These are phyloP conservation scores for Amphiprion percula DNA, from an alignment of 2,113 vertebrate genomes.

Conservation along the genomic window DNA sequence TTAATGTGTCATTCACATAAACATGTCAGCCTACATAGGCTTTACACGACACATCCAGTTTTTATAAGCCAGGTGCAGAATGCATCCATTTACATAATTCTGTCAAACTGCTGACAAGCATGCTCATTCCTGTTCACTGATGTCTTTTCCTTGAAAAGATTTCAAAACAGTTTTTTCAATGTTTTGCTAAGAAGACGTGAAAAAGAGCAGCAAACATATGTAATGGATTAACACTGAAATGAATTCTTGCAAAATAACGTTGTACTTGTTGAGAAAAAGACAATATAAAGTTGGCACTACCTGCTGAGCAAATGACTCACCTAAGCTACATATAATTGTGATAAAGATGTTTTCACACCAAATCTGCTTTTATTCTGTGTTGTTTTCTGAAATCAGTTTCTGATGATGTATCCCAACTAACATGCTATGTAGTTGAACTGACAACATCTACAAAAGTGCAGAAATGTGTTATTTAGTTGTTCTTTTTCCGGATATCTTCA, in stretches of 20 bases:
- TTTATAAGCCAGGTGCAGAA: neutral
- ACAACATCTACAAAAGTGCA: neutral
- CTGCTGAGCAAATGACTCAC: neutral
- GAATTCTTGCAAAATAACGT: neutral
- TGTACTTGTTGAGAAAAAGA: neutral
- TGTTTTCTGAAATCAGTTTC: neutral
- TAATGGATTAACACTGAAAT: too few relatives aligned
- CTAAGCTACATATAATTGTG: neutral
- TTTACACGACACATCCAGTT: conserved; percentile 10
- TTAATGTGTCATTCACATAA: too few relatives aligned
- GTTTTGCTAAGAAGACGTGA: too few relatives aligned
- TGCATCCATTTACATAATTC: conserved; percentile 25
- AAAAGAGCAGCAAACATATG: too few relatives aligned
- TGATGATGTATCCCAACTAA: neutral
- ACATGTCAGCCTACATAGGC: neutral
- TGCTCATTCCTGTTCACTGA: neutral
- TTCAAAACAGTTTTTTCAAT: neutral
- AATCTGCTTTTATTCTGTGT: neutral
- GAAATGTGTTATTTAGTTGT: neutral
- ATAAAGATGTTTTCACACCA: too few relatives aligned
- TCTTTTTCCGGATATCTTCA: neutral
- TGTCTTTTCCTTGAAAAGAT: too few relatives aligned
- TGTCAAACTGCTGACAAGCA: conserved; percentile 21
- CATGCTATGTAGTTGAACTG: neutral
- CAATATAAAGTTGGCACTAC: neutral